These are phyloP conservation scores for Gulo gulo DNA, from an alignment of 2,113 vertebrate species.

Conservation along the genomic window DNA sequence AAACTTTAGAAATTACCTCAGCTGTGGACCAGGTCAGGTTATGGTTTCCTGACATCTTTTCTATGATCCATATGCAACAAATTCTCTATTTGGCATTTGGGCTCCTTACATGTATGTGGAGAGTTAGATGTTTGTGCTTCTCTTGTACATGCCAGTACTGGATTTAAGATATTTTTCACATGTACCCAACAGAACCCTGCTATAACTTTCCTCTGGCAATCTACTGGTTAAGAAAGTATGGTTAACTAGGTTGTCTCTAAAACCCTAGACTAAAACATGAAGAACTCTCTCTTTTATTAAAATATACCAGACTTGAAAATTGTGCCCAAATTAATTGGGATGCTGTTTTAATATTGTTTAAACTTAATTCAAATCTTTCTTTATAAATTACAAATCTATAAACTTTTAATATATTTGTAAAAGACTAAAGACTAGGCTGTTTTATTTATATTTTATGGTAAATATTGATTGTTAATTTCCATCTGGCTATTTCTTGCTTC, in stretches of 20 bases:
- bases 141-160: neutral
- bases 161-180: neutral
- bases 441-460: neutral
- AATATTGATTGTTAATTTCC: neutral
- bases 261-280: constrained; percentile 10
- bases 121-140: neutral
- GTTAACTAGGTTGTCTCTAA: neutral
- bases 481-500: neutral
- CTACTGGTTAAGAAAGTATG: neutral
- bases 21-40: neutral
- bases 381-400: neutral
- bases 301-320: neutral
- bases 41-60: neutral
- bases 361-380: constrained; percentile 4
- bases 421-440: neutral
- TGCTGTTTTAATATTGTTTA: neutral
- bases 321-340: neutral
- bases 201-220: neutral
- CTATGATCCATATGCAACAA: neutral
- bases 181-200: neutral
- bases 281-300: neutral
- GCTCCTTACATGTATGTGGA: neutral
- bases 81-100: neutral
- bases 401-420: neutral
- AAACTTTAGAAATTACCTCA: neutral